Conservation (phyloP, 2,113 vertebrate genomes). For the Numida meleagris region DNA sequence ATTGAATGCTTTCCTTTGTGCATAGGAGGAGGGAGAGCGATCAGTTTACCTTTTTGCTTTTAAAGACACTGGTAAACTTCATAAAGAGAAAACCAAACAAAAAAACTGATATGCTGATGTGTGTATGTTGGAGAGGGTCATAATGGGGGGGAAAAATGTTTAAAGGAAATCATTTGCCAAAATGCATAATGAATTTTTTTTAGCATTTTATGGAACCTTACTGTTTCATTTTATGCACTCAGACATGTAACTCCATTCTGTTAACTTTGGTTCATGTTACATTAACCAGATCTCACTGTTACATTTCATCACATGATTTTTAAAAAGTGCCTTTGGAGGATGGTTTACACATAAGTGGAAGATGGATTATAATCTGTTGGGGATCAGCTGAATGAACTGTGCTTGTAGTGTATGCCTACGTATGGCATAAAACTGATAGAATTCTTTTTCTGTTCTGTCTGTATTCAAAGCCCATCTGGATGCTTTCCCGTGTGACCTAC, state of each 20-base stretch:
- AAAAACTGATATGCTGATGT: not conserved
- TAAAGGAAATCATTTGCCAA: not conserved
- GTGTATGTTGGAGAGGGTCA: not conserved
- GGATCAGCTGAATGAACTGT: not conserved
- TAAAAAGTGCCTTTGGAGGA: not conserved
- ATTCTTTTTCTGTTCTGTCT: not conserved
- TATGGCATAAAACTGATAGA: not conserved
- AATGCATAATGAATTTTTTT: not conserved
- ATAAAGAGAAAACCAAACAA: not conserved
- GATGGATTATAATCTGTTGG: not conserved
- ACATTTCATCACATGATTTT: not conserved
- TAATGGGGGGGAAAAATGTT: not conserved
- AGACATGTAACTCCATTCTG: not conserved
- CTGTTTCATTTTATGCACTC: accelerated
- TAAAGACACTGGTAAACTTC: not conserved
- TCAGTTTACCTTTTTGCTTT: slow-evolving; percentile 20
- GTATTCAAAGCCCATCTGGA: no score
- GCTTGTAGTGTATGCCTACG: not conserved
- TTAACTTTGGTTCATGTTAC: not conserved
- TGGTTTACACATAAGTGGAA: not conserved
- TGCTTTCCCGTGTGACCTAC: no score
- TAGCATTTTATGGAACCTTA: not conserved
- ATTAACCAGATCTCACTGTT: not conserved
- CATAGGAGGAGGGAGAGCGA: not conserved
- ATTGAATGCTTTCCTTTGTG: slow-evolving; percentile 7